These are phyloP conservation scores for Hirtodrosophila cameraria DNA, from an alignment of 2,888 invertebrate genomes.

Conservation along the genomic window DNA sequence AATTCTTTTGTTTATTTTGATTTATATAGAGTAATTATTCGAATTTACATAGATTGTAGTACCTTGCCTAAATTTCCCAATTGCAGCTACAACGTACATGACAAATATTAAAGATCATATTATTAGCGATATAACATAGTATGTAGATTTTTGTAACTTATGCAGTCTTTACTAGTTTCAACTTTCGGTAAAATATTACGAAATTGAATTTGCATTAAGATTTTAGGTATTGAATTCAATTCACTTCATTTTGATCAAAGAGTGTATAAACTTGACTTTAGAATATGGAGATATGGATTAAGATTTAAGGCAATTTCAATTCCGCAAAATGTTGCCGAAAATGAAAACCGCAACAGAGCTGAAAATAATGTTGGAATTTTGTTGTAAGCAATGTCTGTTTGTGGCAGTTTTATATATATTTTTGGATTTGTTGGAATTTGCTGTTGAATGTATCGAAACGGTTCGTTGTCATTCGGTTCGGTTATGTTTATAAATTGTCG, in stretches of 20 bases:
- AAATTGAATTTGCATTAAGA: no score
- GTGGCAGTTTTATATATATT: conserved; percentile 7
- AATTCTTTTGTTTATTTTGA: not conserved
- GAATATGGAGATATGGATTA: no score
- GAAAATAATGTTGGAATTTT: no score
- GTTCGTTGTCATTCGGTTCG: not conserved
- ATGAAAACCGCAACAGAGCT: no score
- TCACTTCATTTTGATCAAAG: no score
- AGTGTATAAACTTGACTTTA: no score
- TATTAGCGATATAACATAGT: conserved; percentile 36
- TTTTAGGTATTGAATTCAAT: no score
- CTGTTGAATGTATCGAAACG: not conserved
- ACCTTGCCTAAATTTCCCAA: conserved; percentile 83
- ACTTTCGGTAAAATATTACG: no score
- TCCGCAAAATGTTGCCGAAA: no score
- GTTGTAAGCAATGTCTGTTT: no score
- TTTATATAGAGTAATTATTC: conserved; percentile 14
- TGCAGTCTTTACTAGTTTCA: no score
- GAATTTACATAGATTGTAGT: conserved; percentile 51
- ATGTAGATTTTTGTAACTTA: conserved; percentile 7
- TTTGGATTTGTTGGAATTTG: conserved; percentile 8
- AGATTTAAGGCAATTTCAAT: no score
- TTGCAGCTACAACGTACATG: conserved; percentile 78
- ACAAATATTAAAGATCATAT: conserved; percentile 60
- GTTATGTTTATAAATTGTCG: not conserved